phyloP scores from a whole-genome alignment of 2,888 invertebrate genomes.

The Lumbricus terrestris region DNA sequence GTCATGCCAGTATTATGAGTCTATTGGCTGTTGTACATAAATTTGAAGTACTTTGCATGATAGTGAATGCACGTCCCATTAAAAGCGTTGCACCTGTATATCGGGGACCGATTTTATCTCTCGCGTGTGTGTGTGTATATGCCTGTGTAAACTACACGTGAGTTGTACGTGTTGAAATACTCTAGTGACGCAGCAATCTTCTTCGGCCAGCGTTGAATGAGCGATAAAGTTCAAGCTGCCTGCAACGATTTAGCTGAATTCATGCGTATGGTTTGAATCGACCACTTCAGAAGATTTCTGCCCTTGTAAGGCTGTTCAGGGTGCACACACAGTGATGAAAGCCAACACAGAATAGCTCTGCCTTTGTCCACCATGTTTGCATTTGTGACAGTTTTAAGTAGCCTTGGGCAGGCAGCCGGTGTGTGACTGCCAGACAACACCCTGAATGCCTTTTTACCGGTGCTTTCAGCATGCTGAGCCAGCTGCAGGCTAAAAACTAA shows the following conservation, averaged over 20 bases:
- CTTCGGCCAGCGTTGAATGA: neutral
- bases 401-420: neutral
- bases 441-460: neutral
- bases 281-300: neutral
- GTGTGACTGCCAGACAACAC: neutral
- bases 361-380: neutral
- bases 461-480: neutral
- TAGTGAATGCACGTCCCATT: neutral
- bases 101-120: neutral
- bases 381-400: slow-evolving; percentile 3
- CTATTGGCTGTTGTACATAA: neutral
- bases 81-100: neutral
- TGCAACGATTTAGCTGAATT: neutral
- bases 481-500: neutral
- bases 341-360: neutral
- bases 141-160: neutral
- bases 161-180: neutral
- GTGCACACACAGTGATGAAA: neutral
- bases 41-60: neutral
- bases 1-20: too few relatives aligned
- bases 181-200: neutral
- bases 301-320: neutral
- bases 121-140: neutral
- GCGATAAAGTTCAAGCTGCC: neutral
- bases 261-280: neutral